Conservation (phyloP, 2,888 invertebrate genomes). For the Rhagium mordax region DNA sequence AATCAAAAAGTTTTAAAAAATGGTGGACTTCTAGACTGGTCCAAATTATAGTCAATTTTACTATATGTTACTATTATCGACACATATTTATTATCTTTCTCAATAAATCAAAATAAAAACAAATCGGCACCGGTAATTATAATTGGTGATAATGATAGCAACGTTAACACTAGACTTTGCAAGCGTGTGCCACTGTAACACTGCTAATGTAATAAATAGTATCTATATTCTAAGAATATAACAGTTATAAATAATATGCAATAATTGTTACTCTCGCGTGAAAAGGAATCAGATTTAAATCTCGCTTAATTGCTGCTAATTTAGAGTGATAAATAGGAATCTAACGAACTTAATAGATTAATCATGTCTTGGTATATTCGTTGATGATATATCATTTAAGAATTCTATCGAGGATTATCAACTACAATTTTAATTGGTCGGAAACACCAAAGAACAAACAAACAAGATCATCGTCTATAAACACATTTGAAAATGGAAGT, state of each 20-base stretch:
- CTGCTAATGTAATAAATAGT: slow-evolving; percentile 17
- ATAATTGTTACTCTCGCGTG: slow-evolving; percentile 11
- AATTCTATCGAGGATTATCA: neutral
- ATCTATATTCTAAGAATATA: slow-evolving; percentile 20
- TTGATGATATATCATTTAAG: slow-evolving; percentile 21
- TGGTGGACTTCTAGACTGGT: too few species aligned
- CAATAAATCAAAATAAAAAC: too few species aligned
- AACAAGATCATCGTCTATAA: neutral
- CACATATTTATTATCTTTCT: too few species aligned
- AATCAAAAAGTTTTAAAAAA: too few species aligned
- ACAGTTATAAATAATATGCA: neutral
- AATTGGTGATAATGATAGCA: too few species aligned
- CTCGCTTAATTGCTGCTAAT: slow-evolving; percentile 19
- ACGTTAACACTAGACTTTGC: neutral
- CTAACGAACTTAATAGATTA: slow-evolving; percentile 25
- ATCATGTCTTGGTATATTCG: slow-evolving; percentile 13
- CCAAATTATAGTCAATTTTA: too few species aligned
- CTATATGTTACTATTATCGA: too few species aligned
- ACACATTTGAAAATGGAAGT: neutral
- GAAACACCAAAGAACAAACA: neutral
- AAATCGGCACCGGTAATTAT: too few species aligned
- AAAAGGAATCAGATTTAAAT: slow-evolving; percentile 21
- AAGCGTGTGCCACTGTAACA: slow-evolving; percentile 7
- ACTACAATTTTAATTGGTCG: slow-evolving; percentile 6
- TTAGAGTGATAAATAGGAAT: slow-evolving; percentile 13